Conservation (phyloP, 2,113 vertebrate species). For the Petaurus breviceps region DNA sequence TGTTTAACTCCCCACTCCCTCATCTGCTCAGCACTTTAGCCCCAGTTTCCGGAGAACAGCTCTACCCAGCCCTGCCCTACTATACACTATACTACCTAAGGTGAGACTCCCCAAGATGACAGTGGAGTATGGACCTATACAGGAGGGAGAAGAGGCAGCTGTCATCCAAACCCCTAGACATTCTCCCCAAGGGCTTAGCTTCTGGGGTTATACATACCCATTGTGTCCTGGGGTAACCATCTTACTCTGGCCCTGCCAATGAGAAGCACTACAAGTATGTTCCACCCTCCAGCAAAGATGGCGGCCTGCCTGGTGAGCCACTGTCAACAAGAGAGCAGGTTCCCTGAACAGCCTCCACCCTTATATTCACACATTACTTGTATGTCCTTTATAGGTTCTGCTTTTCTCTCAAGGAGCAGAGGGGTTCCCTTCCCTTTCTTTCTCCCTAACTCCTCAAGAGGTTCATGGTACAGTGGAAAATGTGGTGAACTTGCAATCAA, state of each 20-base stretch:
- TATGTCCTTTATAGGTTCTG: background rate
- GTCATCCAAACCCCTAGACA: background rate
- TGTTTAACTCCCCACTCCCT: slow-evolving; percentile 1
- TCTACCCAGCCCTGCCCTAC: background rate
- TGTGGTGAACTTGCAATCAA: background rate
- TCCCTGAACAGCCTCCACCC: background rate
- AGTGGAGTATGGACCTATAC: background rate
- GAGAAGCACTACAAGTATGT: background rate
- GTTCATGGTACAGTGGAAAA: background rate
- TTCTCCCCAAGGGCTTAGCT: background rate
- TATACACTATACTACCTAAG: background rate
- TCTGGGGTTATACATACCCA: background rate
- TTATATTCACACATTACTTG: background rate
- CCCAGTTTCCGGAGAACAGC: background rate
- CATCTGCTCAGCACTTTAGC: background rate
- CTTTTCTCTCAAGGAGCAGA: background rate
- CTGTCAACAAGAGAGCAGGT: background rate
- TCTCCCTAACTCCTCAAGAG: background rate
- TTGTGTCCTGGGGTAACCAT: background rate
- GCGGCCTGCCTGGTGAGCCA: background rate
- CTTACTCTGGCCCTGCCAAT: background rate
- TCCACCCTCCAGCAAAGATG: background rate
- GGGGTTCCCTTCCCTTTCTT: background rate
- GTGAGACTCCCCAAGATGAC: background rate
- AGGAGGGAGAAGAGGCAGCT: background rate